Percentiles rank a stretch among this genome's conserved stretches.
phyloP scores from a whole-genome alignment of 2,888 invertebrate genomes.

The Cotesia congregata region DNA sequence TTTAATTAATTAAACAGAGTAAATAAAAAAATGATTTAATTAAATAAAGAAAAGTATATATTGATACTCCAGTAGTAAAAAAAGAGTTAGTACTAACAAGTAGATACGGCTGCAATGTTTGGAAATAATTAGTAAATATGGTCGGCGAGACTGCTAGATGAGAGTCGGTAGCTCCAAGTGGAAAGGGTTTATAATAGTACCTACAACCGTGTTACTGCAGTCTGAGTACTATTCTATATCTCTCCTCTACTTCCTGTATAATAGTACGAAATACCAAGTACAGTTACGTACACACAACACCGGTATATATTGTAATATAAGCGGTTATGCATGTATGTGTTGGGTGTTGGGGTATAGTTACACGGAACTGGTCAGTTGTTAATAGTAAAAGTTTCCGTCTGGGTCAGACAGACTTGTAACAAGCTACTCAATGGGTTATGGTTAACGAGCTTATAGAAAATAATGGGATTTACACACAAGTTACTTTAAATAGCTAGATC shows the following conservation, averaged over 20 bases:
- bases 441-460: slow-evolving; percentile 40
- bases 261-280: not conserved
- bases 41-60: slow-evolving; percentile 13
- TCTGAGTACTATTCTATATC: not conserved
- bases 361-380: slow-evolving; percentile 28
- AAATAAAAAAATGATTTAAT: not conserved
- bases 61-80: not conserved
- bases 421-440: slow-evolving; percentile 36
- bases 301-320: not conserved
- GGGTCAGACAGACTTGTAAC: slow-evolving; percentile 36
- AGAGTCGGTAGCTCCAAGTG: slow-evolving; percentile 28
- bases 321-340: not conserved
- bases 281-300: not conserved
- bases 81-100: slow-evolving; percentile 35
- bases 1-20: not conserved
- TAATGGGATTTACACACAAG: not conserved
- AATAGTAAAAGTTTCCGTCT: slow-evolving; percentile 40
- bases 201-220: slow-evolving; percentile 15
- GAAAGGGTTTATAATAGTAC: slow-evolving; percentile 8
- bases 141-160: slow-evolving; percentile 27
- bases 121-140: slow-evolving; percentile 45
- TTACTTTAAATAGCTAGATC: not conserved
- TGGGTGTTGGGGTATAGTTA: not conserved
- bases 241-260: too few relatives aligned
- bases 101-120: slow-evolving; percentile 44